These are phyloP conservation scores for Candidula unifasciata DNA, from an alignment of 2,888 invertebrate species.

Conservation along the genomic window DNA sequence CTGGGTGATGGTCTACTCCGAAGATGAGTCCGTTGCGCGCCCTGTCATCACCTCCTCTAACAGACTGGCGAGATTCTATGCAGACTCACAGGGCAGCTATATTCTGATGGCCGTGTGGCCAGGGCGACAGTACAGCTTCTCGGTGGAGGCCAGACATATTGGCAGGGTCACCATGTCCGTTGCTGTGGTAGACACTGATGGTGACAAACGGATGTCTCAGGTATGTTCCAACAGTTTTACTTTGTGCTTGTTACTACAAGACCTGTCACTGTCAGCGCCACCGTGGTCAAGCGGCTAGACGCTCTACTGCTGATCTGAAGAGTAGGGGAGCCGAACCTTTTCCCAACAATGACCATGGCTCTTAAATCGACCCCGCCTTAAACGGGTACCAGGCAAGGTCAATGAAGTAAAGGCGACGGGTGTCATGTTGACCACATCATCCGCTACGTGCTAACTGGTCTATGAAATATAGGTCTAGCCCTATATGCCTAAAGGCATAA, in stretches of 20 bases:
- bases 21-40: conserved; percentile 54
- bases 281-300: too few species aligned
- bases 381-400: too few species aligned
- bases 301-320: too few species aligned
- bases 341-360: too few species aligned
- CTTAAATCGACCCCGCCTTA: too few species aligned
- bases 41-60: conserved; percentile 37
- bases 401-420: too few species aligned
- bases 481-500: too few species aligned
- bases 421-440: too few species aligned
- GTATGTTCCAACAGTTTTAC: conserved; percentile 1
- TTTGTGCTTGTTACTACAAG: background rate
- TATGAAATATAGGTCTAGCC: too few species aligned
- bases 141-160: conserved; percentile 67
- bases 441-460: too few species aligned
- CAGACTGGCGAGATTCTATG: background rate
- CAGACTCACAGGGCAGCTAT: conserved; percentile 38
- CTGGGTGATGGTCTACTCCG: conserved; percentile 56
- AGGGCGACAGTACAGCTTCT: conserved; percentile 51
- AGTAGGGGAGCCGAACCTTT: too few species aligned
- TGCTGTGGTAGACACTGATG: conserved; percentile 60
- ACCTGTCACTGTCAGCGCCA: background rate
- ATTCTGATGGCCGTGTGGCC: conserved; percentile 51
- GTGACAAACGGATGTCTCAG: conserved; percentile 32
- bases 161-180: conserved; percentile 70